Evolutionary conservation across 2,888 invertebrate species (phyloP), one percentile per base, ranked within the genome.

Genomic region (Yponomeuta plumbellus): DNA sequence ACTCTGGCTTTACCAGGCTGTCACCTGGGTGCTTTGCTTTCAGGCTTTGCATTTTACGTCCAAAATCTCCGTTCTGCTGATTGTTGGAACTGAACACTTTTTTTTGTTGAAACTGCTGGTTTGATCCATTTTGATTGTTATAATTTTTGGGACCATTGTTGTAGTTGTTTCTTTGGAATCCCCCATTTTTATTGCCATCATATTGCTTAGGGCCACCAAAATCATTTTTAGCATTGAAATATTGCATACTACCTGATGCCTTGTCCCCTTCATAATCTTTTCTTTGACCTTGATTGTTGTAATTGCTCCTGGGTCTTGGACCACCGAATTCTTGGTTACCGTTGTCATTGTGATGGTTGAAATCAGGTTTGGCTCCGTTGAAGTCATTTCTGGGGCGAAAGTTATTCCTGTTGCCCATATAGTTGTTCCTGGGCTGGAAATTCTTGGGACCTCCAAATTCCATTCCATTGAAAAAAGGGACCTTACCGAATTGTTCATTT

Each of bases 1-100:
- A 99, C 72, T 93, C 93, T 5, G 98, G 97, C 77, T 96, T 97
- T 20, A 94, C 92, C 70, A 96, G 85, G 72, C 92, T 92, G 71
- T 95, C 94, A 66, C 95, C 95, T 13, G 95, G 95, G 79, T 94
- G 94, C 77, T 95, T 95, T 0, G 94, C 94, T 78, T 94, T 94
- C 77, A 93, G 90, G 73, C 94, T 93, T 72, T 92, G 93, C 70
- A 92, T 72, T 76, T 93, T 93, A 64, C 93, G 92, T 8, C 92
- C 85, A 73, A 85, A 89, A 68, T 90, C 89, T 65, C 78, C 73
- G 6, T 74, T 69, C 71, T 85, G 86, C 70, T 84, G 85, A 74
- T 84, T 86, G n/a, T 81, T 77, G 70, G 80, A 85, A 66, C 67
- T 68, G 57, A 80, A 90, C 17, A 82, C 75, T 74, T 90, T 89